Base-by-base conservation (phyloP, 2,797 vertebrate genomes). In the Fistularia tabacaria region DNA sequence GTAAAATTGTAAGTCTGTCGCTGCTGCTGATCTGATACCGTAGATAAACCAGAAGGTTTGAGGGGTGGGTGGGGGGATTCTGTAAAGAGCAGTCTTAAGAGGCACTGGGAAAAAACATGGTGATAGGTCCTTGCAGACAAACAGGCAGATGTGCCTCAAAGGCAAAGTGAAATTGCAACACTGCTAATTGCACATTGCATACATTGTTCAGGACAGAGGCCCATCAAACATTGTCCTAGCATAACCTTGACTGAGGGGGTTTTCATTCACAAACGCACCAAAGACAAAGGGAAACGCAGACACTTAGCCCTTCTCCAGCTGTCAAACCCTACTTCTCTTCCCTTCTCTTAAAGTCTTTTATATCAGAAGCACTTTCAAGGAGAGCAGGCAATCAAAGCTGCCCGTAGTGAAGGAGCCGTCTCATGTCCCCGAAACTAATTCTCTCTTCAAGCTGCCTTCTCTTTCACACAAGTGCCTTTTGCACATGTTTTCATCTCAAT, bases 401-500 rank as follows among this genome's bases (percentile, higher is more conserved):
- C 46, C 39, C 57, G 65, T 65, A 69, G 76, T 66, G 68, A 80
- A 84, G 73, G 54, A 79, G 77, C 76, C 69, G 69, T 74, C 71
- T 79, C 63, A 51, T 46, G 55, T 71, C 66, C 51, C 59, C 45
- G 5, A 57, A 76, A 74, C 80, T 79, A 85, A 87, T 86, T 77
- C 79, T 59, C 57, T 71, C 64, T 64, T 83, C 74, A 41, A 62
- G 71, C 76, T 54, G 70, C 65, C 79, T 61, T 42, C 75, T 59
- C 67, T 79, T 52, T 76, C 64, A 74, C 75, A 74, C 51, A 1
- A 55, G 51, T 44, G 62, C 49, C 51, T 53, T 66, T 54, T 59
- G 59, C 64, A 64, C 43, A 25, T 25, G 71, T 83, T 82, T 77
- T 74, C 53, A 76, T 84, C 74, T 78, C 69, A 38, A n/a, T n/a